Base-by-base conservation (phyloP, 2,888 invertebrate species). In the Papilio elwesi region DNA sequence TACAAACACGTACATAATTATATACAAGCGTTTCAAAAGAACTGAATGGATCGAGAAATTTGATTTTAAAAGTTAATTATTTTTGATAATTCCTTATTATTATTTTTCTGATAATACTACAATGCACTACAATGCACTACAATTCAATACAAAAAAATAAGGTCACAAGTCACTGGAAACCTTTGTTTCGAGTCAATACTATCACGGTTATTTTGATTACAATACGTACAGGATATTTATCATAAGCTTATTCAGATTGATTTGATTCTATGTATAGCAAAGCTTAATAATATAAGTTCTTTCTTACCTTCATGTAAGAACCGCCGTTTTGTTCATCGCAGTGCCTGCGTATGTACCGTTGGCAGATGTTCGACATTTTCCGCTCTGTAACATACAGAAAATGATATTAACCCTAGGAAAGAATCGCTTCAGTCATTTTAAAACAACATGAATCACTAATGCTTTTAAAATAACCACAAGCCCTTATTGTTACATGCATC, bases 331-430 rank as follows among this genome's bases (percentile, higher is more conserved):
- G 89, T 79, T 92, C 92, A 15, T 88, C 90, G 76, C 88, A 85
- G 68, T 88, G 91, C 11, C 92, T 84, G 67, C 86, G 85, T 64
- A 93, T 88, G 81, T 93, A 93, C 75, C 90, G 87, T 71, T 90
- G 90, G 80, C 92, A 93, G 77, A 93, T 83, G 82, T 93, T 90
- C 75, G 93, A 91, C 93, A 93, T 94, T 82, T 84, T 88, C 81
- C 85, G 82, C 81, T 84, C 91, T 91, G 91, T 81, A 91, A 91
- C 77, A 84, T 78, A 83, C 79, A 78, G 77, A 82, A 79, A 76
- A 57, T 26, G 26, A 2, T 55, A 55, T 73, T 76, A 12, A 70
- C 4, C 15, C 59, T 51, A 9, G 16, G 52, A 55, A 15, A 67
- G 53, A 13, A 43, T 47, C n/a, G 53, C 53, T 52, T 43, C 15